Base-by-base conservation (phyloP, 2,797 vertebrate species). In the Euphonia xanthogaster region DNA sequence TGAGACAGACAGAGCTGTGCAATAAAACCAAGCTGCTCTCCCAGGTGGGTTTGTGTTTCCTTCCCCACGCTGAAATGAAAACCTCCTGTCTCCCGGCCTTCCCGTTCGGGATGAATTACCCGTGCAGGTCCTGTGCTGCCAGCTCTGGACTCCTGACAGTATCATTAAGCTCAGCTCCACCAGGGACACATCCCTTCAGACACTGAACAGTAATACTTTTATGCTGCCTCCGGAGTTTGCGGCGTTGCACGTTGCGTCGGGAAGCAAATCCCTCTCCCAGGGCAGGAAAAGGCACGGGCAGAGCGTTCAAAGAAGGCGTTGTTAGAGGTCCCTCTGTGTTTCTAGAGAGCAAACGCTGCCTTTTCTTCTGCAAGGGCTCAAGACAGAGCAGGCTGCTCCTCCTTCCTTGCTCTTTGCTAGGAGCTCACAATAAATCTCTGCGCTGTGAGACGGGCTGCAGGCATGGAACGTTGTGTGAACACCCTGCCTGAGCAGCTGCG, bases 191-290 rank as follows among this genome's bases (percentile, higher is more conserved):
- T 76, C 74, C 54, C 88, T 93, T 96, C 54, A 83, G 73, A 68
- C n/a, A 10, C 62, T 20, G 53, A 95, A 96, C 79, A 94, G 93
- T 95, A 65, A 95, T 80, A 91, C 86, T 93, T 96, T 95, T 90
- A 96, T 94, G 70, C 82, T 90, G 47, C 82, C 73, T 95, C 78
- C 90, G 83, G 91, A 92, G 85, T 93, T 96, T 74, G 86, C 3
- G 30, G 90, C 44, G 24, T 33, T 90, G 58, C 53, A 9, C 7
- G 40, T 67, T 94, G 79, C 4, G 2, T 33, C 8, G 65, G 87
- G 83, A 88, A 66, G 72, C 86, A 50, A 63, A 91, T 60, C 48
- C 25, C 70, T 66, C 58, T 21, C 68, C 65, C 61, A 55, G 51
- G 5, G 62, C 70, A 68, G 78, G 71, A 88, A 74, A 63, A 93